Base-by-base conservation (phyloP, 2,888 invertebrate species). In the Mimumesa dahlbomi region DNA sequence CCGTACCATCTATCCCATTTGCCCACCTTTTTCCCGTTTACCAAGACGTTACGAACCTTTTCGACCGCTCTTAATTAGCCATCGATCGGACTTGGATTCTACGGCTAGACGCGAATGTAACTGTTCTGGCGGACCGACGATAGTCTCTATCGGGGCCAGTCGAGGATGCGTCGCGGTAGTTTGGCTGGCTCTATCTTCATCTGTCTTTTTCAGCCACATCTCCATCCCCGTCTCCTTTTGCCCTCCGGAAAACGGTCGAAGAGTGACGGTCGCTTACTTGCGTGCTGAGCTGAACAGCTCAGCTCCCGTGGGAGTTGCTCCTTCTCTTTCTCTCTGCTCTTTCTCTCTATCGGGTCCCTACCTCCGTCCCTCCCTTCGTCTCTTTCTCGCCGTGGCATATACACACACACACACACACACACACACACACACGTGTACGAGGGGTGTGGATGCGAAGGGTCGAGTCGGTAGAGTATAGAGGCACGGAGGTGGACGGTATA, bases 281-380 rank as follows among this genome's bases (percentile, higher is more conserved):
- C 61, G 63, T 68, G 67, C 65, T 57, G 73, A 73, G 78, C 81
- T 78, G 75, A 79, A 81, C n/a, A n/a, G n/a, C 76, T 82, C 73
- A 75, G 69, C 67, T 70, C 79, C 61, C 74, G 59, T 53, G 74
- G 77, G 77, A 74, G 62, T 62, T 48, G 22, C 40, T 52, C 38
- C 25, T 38, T n/a, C 18, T 18, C 19, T 40, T 52, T 49, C 19
- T 48, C 25, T 38, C 53, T 31, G 18, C 29, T 49, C 31, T 36
- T 13, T 42, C 19, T 5, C 19, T 58, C 36, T 43, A n/a, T 43
- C 38, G 9, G 2, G 13, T 50, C 14, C 13, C n/a, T n/a, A n/a
- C n/a, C n/a, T 38, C 52, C 18, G 34, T 46, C 34, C 21, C 22
- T 50, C 48, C 25, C 18, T 18, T 22, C 25, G 14, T 34, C 36